These are phyloP conservation scores for Noctua janthina DNA, from an alignment of 2,888 invertebrate genomes.

Conservation along the genomic window DNA sequence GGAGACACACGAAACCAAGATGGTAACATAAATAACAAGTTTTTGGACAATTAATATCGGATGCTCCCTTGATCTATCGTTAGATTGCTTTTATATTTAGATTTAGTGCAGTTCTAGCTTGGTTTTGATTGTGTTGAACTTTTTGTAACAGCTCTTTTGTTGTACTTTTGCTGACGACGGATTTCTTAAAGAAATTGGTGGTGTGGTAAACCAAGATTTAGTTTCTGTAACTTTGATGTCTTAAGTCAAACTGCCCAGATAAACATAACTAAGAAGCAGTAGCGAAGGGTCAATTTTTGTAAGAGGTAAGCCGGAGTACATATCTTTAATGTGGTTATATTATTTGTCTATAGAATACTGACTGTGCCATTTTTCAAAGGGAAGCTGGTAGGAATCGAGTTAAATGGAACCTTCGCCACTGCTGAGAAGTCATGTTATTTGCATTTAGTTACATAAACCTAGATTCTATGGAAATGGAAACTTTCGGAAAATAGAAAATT, in stretches of 20 bases:
- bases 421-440: not conserved
- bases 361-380: too few species aligned
- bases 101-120: slow-evolving; percentile 59
- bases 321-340: too few species aligned
- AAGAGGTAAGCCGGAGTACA: too few species aligned
- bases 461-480: not conserved
- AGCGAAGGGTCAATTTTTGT: too few species aligned
- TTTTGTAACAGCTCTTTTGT: not conserved
- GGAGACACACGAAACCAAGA: slow-evolving; percentile 81
- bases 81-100: slow-evolving; percentile 76
- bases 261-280: not conserved
- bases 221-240: not conserved
- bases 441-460: not conserved
- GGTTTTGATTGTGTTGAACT: slow-evolving; percentile 3
- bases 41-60: slow-evolving; percentile 88
- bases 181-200: not conserved
- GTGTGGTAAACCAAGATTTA: not conserved
- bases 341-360: too few species aligned
- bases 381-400: too few species aligned
- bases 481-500: slow-evolving; percentile 21
- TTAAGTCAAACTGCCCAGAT: not conserved
- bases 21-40: slow-evolving; percentile 85
- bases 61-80: slow-evolving; percentile 81
- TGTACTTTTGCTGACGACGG: not conserved
- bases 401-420: too few species aligned